Conservation (phyloP, 2,888 invertebrate species). For the Acronicta alni region DNA sequence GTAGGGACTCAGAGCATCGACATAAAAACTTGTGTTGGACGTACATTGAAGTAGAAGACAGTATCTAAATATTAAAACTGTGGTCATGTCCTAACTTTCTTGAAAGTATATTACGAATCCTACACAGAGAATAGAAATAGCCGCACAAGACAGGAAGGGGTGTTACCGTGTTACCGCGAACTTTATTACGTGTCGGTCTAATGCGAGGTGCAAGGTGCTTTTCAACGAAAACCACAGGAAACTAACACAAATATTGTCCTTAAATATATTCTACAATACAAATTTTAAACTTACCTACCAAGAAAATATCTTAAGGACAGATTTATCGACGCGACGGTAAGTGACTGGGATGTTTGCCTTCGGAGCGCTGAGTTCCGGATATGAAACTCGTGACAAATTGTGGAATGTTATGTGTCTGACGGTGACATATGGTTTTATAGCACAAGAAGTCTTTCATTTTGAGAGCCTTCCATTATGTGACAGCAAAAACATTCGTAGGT, state of each 20-base stretch:
- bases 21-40: constrained; percentile 10
- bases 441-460: constrained; percentile 50
- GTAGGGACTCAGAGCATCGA: constrained; percentile 17
- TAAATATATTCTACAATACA: constrained; percentile 6
- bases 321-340: constrained; percentile 49
- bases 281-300: constrained; percentile 19
- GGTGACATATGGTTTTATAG: constrained; percentile 53
- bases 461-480: constrained; percentile 46
- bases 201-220: constrained; percentile 25
- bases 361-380: constrained; percentile 53
- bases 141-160: constrained; percentile 29
- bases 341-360: constrained; percentile 59
- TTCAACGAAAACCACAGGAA: constrained; percentile 10
- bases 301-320: constrained; percentile 44
- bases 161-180: constrained; percentile 40
- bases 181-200: constrained; percentile 43
- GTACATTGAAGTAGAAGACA: constrained; percentile 9
- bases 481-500: constrained; percentile 35
- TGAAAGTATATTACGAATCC: constrained; percentile 14
- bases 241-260: constrained; percentile 20
- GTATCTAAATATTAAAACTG: constrained; percentile 21
- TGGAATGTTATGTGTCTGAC: constrained; percentile 57
- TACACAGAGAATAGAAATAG: constrained; percentile 30
- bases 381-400: constrained; percentile 60
- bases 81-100: neutral